Conservation (phyloP, 2,113 vertebrate genomes). For the Dicentrarchus labrax region DNA sequence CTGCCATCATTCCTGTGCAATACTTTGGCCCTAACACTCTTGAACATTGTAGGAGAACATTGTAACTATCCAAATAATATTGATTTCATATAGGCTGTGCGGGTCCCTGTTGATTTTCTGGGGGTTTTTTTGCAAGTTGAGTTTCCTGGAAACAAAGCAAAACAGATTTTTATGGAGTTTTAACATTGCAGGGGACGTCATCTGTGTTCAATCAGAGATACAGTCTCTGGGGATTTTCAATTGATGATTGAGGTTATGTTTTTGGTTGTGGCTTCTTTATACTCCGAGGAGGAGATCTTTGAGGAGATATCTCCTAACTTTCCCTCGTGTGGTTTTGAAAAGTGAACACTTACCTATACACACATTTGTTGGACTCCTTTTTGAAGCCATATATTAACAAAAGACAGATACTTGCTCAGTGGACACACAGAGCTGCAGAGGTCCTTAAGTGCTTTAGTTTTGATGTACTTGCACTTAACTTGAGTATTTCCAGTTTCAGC, state of each 20-base stretch:
- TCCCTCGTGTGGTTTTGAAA: conserved; percentile 14
- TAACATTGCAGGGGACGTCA: conserved; percentile 37
- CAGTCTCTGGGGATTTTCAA: conserved; percentile 27
- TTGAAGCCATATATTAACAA: conserved; percentile 9
- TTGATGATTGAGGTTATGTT: conserved; percentile 31
- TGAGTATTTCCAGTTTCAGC: not conserved
- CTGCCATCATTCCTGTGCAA: conserved; percentile 46
- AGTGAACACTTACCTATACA: conserved; percentile 18
- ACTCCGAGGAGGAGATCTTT: conserved; percentile 28
- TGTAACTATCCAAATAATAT: conserved; percentile 32
- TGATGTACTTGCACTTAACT: not conserved
- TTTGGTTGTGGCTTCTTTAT: conserved; percentile 23
- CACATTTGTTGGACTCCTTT: not conserved
- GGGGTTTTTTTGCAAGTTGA: not conserved
- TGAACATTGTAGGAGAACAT: conserved; percentile 37
- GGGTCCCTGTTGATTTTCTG: not conserved
- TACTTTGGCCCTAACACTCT: conserved; percentile 9
- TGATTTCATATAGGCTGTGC: conserved; percentile 31
- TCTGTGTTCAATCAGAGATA: conserved; percentile 62
- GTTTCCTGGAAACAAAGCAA: conserved; percentile 24
- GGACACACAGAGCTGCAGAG: conserved; percentile 7
- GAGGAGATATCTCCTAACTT: conserved; percentile 30
- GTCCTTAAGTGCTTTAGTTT: too few species aligned
- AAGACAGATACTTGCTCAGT: conserved; percentile 12
- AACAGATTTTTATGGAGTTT: conserved; percentile 41